phyloP scores from a whole-genome alignment of 1,140 invertebrate species.

The Zophobas morio region DNA sequence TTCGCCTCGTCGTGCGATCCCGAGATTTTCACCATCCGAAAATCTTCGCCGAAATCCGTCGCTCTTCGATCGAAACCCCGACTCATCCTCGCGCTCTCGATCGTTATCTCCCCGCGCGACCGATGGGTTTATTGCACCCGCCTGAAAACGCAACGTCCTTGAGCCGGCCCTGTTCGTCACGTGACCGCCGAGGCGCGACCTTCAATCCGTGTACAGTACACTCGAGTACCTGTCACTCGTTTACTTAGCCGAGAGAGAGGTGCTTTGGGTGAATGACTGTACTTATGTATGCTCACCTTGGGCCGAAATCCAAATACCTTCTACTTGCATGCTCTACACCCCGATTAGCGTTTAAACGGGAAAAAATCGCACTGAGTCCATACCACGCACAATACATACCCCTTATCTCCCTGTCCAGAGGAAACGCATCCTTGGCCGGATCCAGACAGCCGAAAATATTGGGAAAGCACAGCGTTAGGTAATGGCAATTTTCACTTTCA shows the following conservation, averaged over 20 bases:
- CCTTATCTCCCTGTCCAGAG: neutral
- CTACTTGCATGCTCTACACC: constrained; percentile 25
- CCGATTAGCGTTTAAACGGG: constrained; percentile 46
- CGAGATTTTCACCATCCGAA: neutral
- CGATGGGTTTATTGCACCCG: constrained; percentile 24
- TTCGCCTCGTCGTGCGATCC: no score
- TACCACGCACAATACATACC: constrained; percentile 37
- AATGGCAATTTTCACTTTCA: constrained; percentile 64
- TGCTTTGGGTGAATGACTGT: constrained; percentile 56
- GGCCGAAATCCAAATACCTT: constrained; percentile 58
- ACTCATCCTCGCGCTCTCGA: neutral
- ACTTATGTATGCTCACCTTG: constrained; percentile 58
- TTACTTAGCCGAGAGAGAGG: constrained; percentile 25
- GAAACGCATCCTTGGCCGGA: constrained; percentile 35
- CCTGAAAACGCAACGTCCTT: constrained; percentile 43
- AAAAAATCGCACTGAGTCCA: constrained; percentile 43
- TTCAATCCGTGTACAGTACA: constrained; percentile 51
- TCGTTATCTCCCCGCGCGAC: constrained; percentile 18
- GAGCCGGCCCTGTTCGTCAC: constrained; percentile 47
- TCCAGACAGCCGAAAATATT: constrained; percentile 29
- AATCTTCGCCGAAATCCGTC: no score
- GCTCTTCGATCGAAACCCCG: neutral
- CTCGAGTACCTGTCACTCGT: constrained; percentile 46
- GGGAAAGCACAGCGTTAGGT: constrained; percentile 51
- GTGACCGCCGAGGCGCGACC: constrained; percentile 47